Percentiles rank a stretch among this genome's conserved stretches.
phyloP scores from a whole-genome alignment of 2,888 invertebrate species.

The Synanthedon andrenaeformis region DNA sequence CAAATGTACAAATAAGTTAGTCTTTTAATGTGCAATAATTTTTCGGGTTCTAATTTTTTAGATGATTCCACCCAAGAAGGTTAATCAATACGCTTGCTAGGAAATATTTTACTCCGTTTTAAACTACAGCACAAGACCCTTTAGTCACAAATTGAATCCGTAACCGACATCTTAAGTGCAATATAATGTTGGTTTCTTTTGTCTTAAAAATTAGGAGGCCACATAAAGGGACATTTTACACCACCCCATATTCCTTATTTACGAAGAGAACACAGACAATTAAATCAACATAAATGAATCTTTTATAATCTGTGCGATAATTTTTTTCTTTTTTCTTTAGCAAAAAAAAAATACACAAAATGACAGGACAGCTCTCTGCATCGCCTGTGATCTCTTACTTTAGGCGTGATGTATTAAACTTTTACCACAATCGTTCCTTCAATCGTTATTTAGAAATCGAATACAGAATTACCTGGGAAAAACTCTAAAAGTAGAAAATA shows the following conservation, averaged over 20 bases:
- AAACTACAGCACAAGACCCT: too few species aligned
- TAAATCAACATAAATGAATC: slow-evolving; percentile 10
- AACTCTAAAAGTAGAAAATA: not conserved
- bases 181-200: too few species aligned
- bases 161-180: too few species aligned
- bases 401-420: slow-evolving; percentile 13
- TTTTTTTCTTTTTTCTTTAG: slow-evolving; percentile 13
- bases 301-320: slow-evolving; percentile 23
- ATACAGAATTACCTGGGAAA: slow-evolving; percentile 28
- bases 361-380: slow-evolving; percentile 3
- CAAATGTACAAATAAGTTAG: too few species aligned
- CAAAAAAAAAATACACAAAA: slow-evolving; percentile 2
- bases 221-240: not conserved
- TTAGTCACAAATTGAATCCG: too few species aligned
- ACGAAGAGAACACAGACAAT: slow-evolving; percentile 25
- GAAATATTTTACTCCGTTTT: too few species aligned
- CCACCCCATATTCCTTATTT: slow-evolving; percentile 13
- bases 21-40: too few species aligned
- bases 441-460: slow-evolving; percentile 25
- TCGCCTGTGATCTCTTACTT: slow-evolving; percentile 25
- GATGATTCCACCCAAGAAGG: too few species aligned
- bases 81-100: too few species aligned
- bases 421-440: slow-evolving; percentile 18
- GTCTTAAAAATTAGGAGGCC: not conserved
- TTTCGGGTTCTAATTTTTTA: too few species aligned